phyloP scores from a whole-genome alignment of 2,797 vertebrate species.

The Etheostoma nigrum region DNA sequence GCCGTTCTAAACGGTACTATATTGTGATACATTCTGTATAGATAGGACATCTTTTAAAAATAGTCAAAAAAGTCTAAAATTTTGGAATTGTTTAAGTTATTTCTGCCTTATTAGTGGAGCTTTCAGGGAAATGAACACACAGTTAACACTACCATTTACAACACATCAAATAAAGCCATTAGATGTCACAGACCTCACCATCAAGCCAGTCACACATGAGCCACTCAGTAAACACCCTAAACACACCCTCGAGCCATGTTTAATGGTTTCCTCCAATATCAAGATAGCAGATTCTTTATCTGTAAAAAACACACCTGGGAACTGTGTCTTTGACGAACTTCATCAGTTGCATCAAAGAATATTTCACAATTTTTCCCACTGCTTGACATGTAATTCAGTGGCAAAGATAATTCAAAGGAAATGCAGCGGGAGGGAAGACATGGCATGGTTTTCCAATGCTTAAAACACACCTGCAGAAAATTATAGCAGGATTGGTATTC shows the following conservation, averaged over 20 bases:
- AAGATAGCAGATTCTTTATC: conserved; percentile 65
- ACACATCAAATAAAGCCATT: conserved; percentile 19
- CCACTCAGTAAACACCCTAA: conserved; percentile 44
- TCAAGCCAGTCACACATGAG: conserved; percentile 35
- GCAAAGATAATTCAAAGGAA: conserved; percentile 31
- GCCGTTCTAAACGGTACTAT: background rate
- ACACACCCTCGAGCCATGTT: conserved; percentile 42
- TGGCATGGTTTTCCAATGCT: background rate
- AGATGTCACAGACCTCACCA: conserved; percentile 15
- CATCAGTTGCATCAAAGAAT: conserved; percentile 34
- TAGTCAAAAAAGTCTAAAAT: background rate
- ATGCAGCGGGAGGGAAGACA: conserved; percentile 16
- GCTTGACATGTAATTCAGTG: conserved; percentile 21
- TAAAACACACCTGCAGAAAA: conserved; percentile 13
- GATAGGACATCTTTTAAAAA: background rate
- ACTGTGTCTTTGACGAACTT: conserved; percentile 16
- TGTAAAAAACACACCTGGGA: conserved; percentile 57
- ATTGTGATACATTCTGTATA: background rate
- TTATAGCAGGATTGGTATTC: background rate
- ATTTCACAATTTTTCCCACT: background rate
- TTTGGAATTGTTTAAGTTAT: conserved; percentile 1
- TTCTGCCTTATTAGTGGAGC: background rate
- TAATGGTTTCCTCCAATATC: conserved; percentile 45
- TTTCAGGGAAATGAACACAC: background rate
- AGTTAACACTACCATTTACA: background rate